Conservation (phyloP, 2,888 invertebrate species). For the Drosophila lacicola region DNA sequence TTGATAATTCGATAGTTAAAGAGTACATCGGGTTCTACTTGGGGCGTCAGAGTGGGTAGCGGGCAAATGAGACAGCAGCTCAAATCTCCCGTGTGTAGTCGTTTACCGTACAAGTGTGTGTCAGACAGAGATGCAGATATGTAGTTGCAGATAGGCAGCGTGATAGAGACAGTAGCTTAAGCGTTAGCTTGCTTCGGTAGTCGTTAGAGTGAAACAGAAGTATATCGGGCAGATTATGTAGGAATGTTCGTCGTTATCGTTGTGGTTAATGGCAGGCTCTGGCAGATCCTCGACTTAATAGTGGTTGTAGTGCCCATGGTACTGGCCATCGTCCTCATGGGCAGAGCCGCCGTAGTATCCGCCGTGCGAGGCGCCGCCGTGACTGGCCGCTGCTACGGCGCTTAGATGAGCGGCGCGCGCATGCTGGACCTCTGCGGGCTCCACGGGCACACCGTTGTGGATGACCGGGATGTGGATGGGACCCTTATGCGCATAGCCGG, state of each 20-base stretch:
- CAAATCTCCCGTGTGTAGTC: conserved; percentile 65
- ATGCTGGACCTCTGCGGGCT: conserved; percentile 86
- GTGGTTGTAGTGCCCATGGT: conserved; percentile 74
- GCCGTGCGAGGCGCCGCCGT: conserved; percentile 60
- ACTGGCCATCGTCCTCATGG: conserved; percentile 81
- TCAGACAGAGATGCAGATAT: conserved; percentile 17
- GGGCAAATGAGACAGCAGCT: conserved; percentile 63
- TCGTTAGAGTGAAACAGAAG: conserved; percentile 53
- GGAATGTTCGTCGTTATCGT: conserved; percentile 50
- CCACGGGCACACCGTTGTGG: conserved; percentile 86
- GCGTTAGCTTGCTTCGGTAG: conserved; percentile 58
- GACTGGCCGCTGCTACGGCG: conserved; percentile 83
- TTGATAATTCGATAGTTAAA: conserved; percentile 9
- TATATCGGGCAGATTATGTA: conserved; percentile 39
- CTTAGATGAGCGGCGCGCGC: conserved; percentile 85
- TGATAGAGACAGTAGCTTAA: conserved; percentile 41
- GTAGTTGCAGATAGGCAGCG: conserved; percentile 33
- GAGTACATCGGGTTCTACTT: conserved; percentile 1
- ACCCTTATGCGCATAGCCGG: conserved; percentile 82
- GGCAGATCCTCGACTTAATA: conserved; percentile 56
- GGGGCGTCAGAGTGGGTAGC: conserved; percentile 6
- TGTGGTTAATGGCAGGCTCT: conserved; percentile 29
- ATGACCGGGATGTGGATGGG: conserved; percentile 85
- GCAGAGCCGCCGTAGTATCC: conserved; percentile 74
- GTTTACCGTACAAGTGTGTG: conserved; percentile 37